These are phyloP conservation scores for Bubo scandiacus DNA, from an alignment of 2,113 vertebrate genomes.

Conservation along the genomic window DNA sequence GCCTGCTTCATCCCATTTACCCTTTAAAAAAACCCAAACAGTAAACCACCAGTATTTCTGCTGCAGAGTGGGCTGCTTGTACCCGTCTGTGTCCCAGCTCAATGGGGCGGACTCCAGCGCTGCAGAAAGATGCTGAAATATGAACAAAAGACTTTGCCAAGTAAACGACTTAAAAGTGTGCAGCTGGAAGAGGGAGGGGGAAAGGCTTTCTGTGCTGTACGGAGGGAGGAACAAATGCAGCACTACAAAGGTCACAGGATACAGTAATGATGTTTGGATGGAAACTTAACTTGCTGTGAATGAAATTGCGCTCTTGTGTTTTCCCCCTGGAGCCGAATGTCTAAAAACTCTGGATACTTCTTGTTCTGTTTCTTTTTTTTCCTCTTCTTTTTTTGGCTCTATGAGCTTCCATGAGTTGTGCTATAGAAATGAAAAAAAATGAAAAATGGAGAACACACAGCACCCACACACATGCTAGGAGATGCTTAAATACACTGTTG, in stretches of 20 bases:
- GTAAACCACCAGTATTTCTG: neutral
- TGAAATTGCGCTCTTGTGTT: slow-evolving; percentile 30
- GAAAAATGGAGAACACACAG: neutral
- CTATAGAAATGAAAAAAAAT: neutral
- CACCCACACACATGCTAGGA: neutral
- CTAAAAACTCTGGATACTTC: slow-evolving; percentile 32
- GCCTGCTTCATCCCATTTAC: neutral
- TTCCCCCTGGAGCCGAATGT: slow-evolving; percentile 52
- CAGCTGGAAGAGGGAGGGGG: slow-evolving; percentile 49
- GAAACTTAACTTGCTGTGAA: slow-evolving; percentile 60
- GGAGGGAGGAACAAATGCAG: slow-evolving; percentile 26
- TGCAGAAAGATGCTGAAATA: slow-evolving; percentile 4
- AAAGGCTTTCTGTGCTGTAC: neutral
- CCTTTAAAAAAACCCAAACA: neutral
- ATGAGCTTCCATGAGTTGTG: neutral
- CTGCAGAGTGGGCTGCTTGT: neutral
- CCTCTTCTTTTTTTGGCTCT: neutral
- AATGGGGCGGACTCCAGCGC: neutral
- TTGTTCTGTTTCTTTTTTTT: slow-evolving; percentile 1
- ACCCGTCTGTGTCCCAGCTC: neutral
- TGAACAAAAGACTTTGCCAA: slow-evolving; percentile 19
- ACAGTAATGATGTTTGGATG: slow-evolving; percentile 48
- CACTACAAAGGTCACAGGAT: slow-evolving; percentile 52
- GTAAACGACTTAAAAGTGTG: neutral
- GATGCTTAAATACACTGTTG: neutral